phyloP scores from a whole-genome alignment of 2,888 invertebrate species.

The Conchocele bisecta region DNA sequence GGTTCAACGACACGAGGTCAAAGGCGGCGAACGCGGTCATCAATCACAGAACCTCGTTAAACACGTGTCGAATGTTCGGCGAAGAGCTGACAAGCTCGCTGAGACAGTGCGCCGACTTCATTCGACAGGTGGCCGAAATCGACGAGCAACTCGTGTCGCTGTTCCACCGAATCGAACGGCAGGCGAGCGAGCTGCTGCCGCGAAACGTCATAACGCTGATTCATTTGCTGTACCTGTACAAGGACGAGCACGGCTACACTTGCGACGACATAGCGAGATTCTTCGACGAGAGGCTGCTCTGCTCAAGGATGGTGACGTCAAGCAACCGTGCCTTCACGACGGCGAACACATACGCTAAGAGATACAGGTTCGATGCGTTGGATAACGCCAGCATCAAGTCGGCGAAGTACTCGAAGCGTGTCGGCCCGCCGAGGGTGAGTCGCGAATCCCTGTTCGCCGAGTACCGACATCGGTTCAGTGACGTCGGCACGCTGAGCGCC shows the following conservation, averaged over 20 bases:
- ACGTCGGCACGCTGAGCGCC: constrained; percentile 13
- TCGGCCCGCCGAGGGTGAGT: constrained; percentile 2
- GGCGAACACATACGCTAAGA: constrained; percentile 4
- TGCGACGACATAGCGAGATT: constrained; percentile 5
- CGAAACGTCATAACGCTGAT: constrained; percentile 7
- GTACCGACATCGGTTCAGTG: neutral
- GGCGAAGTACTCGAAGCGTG: neutral
- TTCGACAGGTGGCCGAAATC: neutral
- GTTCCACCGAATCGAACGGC: constrained; percentile 8
- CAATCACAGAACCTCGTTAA: constrained; percentile 21
- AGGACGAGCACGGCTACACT: neutral
- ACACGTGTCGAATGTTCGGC: constrained; percentile 22
- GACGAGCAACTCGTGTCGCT: constrained; percentile 3
- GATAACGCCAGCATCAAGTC: constrained; percentile 14
- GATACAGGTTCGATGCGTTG: constrained; percentile 12
- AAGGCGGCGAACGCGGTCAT: constrained; percentile 7
- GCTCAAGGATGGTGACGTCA: constrained; percentile 9
- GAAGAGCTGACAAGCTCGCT: constrained; percentile 2
- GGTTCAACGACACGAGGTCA: neutral
- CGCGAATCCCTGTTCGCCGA: neutral
- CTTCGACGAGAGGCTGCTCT: constrained; percentile 1
- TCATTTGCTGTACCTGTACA: constrained; percentile 9
- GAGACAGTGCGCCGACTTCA: neutral
- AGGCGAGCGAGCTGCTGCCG: constrained; percentile 8
- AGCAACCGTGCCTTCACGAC: constrained; percentile 8